Evolutionary conservation across 2,797 vertebrate genomes (phyloP).

Genomic region (Dermochelys coriacea): DNA sequence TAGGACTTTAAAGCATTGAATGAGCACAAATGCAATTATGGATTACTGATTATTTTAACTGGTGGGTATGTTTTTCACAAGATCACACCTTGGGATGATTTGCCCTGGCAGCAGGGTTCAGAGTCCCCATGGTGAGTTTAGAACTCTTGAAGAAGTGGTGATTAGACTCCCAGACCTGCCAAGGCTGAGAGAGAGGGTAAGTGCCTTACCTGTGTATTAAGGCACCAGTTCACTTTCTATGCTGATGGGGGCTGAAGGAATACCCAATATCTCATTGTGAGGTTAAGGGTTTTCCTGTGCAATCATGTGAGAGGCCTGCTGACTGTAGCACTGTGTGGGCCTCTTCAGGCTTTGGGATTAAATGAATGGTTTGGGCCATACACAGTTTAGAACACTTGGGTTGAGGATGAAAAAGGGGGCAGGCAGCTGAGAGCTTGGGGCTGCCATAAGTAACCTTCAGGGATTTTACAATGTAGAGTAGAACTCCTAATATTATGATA

Average conservation of each 20-base stretch:
- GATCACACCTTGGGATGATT: neutral
- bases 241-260: neutral
- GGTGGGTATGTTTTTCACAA: neutral
- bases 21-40: neutral
- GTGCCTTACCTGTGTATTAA: neutral
- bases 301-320: neutral
- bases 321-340: neutral
- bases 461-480: neutral
- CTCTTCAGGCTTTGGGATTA: neutral
- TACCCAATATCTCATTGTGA: neutral
- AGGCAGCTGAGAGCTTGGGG: neutral
- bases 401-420: neutral
- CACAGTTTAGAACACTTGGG: neutral
- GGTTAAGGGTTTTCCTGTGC: neutral
- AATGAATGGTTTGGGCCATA: neutral
- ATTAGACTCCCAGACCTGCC: neutral
- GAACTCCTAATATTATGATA: neutral
- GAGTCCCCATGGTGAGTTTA: neutral
- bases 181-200: neutral
- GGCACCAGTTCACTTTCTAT: neutral
- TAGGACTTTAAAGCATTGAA: neutral
- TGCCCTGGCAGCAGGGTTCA: neutral
- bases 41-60: neutral
- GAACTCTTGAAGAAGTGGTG: neutral
- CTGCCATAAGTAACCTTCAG: rapidly evolving